phyloP scores from a whole-genome alignment of 2,113 vertebrate species.

The Channa maculata region DNA sequence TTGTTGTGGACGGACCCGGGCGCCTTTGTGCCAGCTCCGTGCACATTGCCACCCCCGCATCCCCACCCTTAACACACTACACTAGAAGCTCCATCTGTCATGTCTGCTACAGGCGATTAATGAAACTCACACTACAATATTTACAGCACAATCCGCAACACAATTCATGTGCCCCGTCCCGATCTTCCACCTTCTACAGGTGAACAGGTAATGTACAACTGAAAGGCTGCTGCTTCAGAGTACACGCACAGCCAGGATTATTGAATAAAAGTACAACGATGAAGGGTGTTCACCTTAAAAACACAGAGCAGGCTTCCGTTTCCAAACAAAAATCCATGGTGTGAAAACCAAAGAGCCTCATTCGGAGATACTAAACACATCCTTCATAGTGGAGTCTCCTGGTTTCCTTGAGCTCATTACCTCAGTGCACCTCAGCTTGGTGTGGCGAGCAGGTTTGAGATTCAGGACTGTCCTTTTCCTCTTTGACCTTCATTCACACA shows the following conservation, averaged over 20 bases:
- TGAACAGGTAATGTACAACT: too few relatives aligned
- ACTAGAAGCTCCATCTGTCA: constrained; percentile 2
- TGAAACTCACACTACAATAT: constrained; percentile 12
- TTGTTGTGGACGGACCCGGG: constrained; percentile 6
- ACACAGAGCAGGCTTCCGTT: too few relatives aligned
- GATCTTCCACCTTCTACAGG: background rate
- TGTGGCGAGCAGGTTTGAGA: constrained; percentile 3
- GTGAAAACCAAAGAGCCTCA: background rate
- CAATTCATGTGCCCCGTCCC: background rate
- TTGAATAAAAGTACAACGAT: constrained; percentile 1
- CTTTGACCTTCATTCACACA: constrained; percentile 61
- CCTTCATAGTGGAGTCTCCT: constrained; percentile 52
- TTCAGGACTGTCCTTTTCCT: constrained; percentile 9
- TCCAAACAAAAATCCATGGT: too few relatives aligned
- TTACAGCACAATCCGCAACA: constrained; percentile 27
- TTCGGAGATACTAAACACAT: constrained; percentile 43
- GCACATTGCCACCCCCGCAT: background rate
- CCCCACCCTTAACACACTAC: background rate
- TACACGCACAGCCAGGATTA: too few relatives aligned
- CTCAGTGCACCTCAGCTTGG: constrained; percentile 5
- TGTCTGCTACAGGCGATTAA: constrained; percentile 17
- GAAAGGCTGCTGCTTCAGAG: too few relatives aligned
- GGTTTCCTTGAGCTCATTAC: constrained; percentile 6
- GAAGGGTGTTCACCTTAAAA: too few relatives aligned
- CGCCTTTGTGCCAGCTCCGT: constrained; percentile 6